A percentile compares a stretch with the other conserved stretches of the same genome.
Evolutionary conservation across 2,888 invertebrate genomes (phyloP).

Genomic region (Bellardia bayeri): DNA sequence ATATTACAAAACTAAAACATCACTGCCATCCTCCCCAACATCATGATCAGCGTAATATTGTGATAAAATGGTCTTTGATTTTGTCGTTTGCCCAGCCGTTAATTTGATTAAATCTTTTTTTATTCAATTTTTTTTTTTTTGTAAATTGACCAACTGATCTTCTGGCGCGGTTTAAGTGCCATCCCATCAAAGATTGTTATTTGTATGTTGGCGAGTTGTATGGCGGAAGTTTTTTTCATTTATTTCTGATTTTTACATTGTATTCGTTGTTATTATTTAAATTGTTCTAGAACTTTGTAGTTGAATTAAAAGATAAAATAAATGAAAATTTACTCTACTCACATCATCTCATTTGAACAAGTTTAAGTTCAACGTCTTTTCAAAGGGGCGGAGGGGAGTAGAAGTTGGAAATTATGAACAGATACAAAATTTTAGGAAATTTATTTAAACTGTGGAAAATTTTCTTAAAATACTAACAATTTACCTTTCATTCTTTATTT

Average conservation of each 20-base stretch:
- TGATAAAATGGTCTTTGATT: conserved; percentile 20
- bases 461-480: not conserved
- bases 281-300: conserved; percentile 47
- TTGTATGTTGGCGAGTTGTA: conserved; percentile 19
- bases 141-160: conserved; percentile 60
- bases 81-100: conserved; percentile 37
- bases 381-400: not conserved
- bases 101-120: conserved; percentile 58
- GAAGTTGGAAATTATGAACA: conserved; percentile 9
- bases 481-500: not conserved
- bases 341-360: conserved; percentile 55
- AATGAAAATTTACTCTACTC: not conserved
- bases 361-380: conserved; percentile 71
- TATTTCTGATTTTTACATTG: conserved; percentile 41
- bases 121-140: not conserved
- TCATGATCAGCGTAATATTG: conserved; percentile 1
- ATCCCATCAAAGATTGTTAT: conserved; percentile 12
- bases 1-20: conserved; percentile 44
- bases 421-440: not conserved
- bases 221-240: conserved; percentile 63
- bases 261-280: conserved; percentile 37
- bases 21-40: not conserved
- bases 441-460: not conserved
- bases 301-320: conserved; percentile 35
- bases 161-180: conserved; percentile 48